A percentile compares a stretch with the other conserved stretches of the same genome.
These are phyloP conservation scores for Naso thynnoides DNA, from an alignment of 2,797 vertebrate genomes.

Conservation along the genomic window DNA sequence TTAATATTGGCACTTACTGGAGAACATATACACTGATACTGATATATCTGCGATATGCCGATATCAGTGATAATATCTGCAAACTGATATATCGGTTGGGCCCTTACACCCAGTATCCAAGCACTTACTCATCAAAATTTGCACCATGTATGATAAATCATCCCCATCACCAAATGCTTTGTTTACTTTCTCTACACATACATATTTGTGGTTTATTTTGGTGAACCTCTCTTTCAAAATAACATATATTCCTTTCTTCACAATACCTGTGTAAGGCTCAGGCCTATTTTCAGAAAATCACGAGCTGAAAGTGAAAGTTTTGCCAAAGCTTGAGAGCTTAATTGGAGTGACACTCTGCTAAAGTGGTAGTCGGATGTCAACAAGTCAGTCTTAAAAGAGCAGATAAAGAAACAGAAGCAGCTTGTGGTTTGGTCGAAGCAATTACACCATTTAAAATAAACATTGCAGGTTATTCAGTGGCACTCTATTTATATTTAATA, in stretches of 20 bases:
- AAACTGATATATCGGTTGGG: no score
- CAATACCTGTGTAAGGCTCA: not conserved
- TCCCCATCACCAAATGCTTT: not conserved
- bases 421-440: conserved; percentile 13
- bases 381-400: conserved; percentile 1
- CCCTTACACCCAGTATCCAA: conserved; percentile 7
- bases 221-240: not conserved
- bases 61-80: no score
- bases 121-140: conserved; percentile 7
- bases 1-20: no score
- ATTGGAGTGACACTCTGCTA: conserved; percentile 21
- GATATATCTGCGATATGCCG: no score
- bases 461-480: conserved; percentile 16
- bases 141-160: not conserved
- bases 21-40: no score
- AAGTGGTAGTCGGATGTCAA: conserved; percentile 18
- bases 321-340: not conserved
- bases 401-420: conserved; percentile 3
- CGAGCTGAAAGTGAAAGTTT: conserved; percentile 9
- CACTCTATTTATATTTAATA: conserved; percentile 37
- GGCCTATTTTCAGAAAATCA: conserved; percentile 16
- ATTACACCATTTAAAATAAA: conserved; percentile 31
- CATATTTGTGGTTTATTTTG: not conserved
- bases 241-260: not conserved
- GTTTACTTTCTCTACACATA: not conserved